Percentiles rank a stretch among this genome's conserved stretches.
These are phyloP conservation scores for Urocynchramus pylzowi DNA, from an alignment of 2,113 vertebrate genomes.

Conservation along the genomic window DNA sequence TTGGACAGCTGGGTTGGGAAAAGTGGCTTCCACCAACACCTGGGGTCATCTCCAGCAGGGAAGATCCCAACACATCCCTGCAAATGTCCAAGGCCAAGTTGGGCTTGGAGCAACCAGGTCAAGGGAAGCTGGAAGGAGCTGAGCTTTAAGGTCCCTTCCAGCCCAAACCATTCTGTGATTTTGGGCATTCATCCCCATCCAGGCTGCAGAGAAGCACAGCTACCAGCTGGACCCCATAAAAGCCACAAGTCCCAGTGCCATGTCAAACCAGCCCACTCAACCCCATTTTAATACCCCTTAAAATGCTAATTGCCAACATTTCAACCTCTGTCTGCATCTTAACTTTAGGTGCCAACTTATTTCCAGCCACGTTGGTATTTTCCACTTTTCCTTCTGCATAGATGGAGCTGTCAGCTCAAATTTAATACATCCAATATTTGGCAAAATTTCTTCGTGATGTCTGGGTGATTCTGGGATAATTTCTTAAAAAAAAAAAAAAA, in stretches of 20 bases:
- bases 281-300: not conserved
- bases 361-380: not conserved
- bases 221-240: not conserved
- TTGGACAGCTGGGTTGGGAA: too few species aligned
- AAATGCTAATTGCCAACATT: not conserved
- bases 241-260: accelerated
- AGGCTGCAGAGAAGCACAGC: not conserved
- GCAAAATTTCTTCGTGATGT: not conserved
- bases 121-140: not conserved
- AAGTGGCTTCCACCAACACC: too few species aligned
- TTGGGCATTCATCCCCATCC: not conserved
- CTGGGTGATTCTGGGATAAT: not conserved
- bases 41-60: too few species aligned
- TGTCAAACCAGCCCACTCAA: not conserved
- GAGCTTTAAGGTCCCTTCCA: not conserved
- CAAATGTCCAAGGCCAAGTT: not conserved
- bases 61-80: too few species aligned
- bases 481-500: not conserved
- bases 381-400: not conserved
- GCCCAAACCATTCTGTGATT: not conserved
- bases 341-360: not conserved
- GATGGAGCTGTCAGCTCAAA: not conserved
- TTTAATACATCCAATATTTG: not conserved
- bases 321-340: not conserved
- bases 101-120: not conserved